Conservation (phyloP, 2,888 invertebrate species). For the Drosophila putrida region DNA sequence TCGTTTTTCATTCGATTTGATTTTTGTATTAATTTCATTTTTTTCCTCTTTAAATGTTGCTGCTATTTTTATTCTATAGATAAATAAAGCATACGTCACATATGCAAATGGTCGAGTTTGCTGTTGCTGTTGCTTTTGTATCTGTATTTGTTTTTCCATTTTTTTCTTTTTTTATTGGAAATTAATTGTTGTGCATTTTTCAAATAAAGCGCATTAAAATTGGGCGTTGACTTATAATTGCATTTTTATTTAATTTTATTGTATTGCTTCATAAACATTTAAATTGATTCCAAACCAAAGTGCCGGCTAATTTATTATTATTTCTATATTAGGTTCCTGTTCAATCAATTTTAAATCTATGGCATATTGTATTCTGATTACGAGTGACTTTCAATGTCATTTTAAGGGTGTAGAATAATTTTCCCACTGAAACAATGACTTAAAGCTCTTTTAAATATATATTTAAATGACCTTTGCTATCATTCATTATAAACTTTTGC, state of each 20-base stretch:
- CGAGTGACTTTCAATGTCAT: constrained; percentile 8
- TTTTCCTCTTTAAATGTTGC: neutral
- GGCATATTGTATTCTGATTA: constrained; percentile 4
- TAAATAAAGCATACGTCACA: constrained; percentile 42
- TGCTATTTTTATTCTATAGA: constrained; percentile 11
- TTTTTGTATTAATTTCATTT: constrained; percentile 40
- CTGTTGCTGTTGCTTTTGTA: constrained; percentile 10
- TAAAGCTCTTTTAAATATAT: neutral
- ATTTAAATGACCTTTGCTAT: neutral
- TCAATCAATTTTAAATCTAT: constrained; percentile 1
- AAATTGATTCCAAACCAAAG: constrained; percentile 30
- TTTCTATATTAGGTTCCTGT: constrained; percentile 2
- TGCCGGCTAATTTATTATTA: constrained; percentile 16
- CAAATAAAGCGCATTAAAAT: constrained; percentile 53
- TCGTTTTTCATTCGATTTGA: constrained; percentile 46
- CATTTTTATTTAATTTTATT: constrained; percentile 57
- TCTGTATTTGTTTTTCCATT: constrained; percentile 5
- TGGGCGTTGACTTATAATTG: constrained; percentile 71
- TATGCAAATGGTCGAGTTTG: constrained; percentile 49
- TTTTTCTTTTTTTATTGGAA: constrained; percentile 49
- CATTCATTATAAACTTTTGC: neutral
- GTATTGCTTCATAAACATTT: constrained; percentile 31
- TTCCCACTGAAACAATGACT: neutral
- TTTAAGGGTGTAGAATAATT: constrained; percentile 16
- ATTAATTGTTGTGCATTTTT: constrained; percentile 74